These are phyloP conservation scores for Drosophila melanica DNA, from an alignment of 1,140 invertebrate species.

Conservation along the genomic window DNA sequence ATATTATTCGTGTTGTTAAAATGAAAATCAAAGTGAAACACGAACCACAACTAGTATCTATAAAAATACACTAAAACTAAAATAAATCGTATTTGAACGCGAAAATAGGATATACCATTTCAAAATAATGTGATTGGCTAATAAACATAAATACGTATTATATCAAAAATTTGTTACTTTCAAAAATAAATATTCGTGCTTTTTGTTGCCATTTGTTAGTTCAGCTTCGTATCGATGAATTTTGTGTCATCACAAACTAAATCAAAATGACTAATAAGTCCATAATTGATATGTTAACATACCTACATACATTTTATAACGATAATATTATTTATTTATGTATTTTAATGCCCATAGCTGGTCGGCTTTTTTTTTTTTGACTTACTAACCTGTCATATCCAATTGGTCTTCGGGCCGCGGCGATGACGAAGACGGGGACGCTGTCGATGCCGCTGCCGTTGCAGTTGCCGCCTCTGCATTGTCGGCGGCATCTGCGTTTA, in stretches of 20 bases:
- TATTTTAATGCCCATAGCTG: slow-evolving; percentile 4
- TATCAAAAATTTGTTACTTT: too few relatives aligned
- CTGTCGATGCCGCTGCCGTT: background rate
- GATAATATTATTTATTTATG: background rate
- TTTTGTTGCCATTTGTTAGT: too few relatives aligned
- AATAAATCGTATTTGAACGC: background rate
- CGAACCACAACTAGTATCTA: background rate
- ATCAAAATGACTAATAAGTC: slow-evolving; percentile 3
- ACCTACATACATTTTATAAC: background rate
- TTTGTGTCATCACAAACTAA: slow-evolving; percentile 7
- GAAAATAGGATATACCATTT: background rate
- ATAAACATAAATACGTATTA: too few relatives aligned
- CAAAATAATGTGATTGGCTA: too few relatives aligned
- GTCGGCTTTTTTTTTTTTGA: background rate
- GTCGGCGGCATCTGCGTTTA: slow-evolving; percentile 13
- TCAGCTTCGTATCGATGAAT: background rate
- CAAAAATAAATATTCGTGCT: too few relatives aligned
- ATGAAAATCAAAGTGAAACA: too few relatives aligned
- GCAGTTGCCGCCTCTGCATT: background rate
- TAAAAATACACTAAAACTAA: background rate
- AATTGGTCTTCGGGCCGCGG: slow-evolving; percentile 1
- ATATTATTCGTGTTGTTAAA: too few relatives aligned
- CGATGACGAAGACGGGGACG: slow-evolving; percentile 9
- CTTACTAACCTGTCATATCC: slow-evolving; percentile 28
- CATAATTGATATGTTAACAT: slow-evolving; percentile 3